Conservation (phyloP, 2,797 vertebrate species). For the Mus spretus region DNA sequence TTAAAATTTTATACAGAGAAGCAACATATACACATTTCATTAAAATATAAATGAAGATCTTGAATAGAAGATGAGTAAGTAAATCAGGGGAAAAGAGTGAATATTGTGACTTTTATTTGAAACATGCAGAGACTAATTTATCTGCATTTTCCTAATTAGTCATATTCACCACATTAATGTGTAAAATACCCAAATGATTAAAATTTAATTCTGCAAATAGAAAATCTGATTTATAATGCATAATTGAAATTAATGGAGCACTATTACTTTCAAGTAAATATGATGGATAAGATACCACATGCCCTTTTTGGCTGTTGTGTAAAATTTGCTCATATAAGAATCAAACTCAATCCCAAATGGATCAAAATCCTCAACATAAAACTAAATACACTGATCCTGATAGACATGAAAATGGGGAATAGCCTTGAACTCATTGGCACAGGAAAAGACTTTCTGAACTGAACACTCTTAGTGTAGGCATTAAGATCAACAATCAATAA, state of each 20-base stretch:
- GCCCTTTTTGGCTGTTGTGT: not conserved
- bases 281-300: constrained; percentile 18
- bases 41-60: not conserved
- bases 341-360: not conserved
- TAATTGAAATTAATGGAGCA: constrained; percentile 65
- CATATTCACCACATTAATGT: constrained; percentile 61
- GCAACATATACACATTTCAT: not conserved
- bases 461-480: not conserved
- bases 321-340: not conserved
- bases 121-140: constrained; percentile 57
- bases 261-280: constrained; percentile 65
- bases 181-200: constrained; percentile 68
- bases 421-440: not conserved
- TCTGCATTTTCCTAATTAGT: constrained; percentile 56
- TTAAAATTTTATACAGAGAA: constrained; percentile 11
- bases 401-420: not conserved
- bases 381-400: not conserved
- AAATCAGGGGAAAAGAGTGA: not conserved
- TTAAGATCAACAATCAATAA: not conserved
- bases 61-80: not conserved
- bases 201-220: constrained; percentile 69
- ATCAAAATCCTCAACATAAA: not conserved
- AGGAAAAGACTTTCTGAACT: not conserved
- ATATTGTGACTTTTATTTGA: constrained; percentile 49
- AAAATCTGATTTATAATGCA: constrained; percentile 67